A percentile compares a stretch with the other conserved stretches of the same genome.
Conservation (phyloP, 2,888 invertebrate genomes). For the Anodontia alba region DNA sequence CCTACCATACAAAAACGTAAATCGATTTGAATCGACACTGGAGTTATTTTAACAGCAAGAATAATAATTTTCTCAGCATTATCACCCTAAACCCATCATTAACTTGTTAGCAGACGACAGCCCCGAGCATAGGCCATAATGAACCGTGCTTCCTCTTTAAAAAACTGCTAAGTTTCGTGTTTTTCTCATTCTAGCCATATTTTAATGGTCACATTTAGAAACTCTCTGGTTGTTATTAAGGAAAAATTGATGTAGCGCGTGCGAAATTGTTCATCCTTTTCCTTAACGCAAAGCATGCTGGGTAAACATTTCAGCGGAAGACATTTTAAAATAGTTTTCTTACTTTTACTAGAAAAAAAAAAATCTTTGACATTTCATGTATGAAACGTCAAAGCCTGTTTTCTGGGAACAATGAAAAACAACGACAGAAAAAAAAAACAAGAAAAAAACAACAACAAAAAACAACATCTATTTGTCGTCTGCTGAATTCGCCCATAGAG, state of each 20-base stretch:
- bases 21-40: background rate
- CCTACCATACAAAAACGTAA: background rate
- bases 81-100: slow-evolving; percentile 18
- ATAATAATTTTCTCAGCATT: slow-evolving; percentile 9
- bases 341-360: too few relatives aligned
- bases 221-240: background rate
- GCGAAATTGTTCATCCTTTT: background rate
- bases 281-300: too few relatives aligned
- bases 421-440: too few relatives aligned
- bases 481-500: too few relatives aligned
- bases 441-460: too few relatives aligned
- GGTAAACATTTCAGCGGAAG: too few relatives aligned
- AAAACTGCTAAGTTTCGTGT: slow-evolving; percentile 2
- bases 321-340: too few relatives aligned
- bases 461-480: too few relatives aligned
- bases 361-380: too few relatives aligned
- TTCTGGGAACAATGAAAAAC: too few relatives aligned
- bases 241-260: background rate
- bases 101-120: slow-evolving; percentile 20
- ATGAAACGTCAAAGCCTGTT: too few relatives aligned
- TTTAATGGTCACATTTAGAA: background rate
- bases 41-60: slow-evolving; percentile 15
- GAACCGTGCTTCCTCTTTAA: slow-evolving; percentile 13
- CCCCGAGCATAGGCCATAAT: background rate
- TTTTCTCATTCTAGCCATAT: background rate